A percentile compares a stretch with the other conserved stretches of the same genome.
Conservation (phyloP, 1,140 invertebrate genomes). For the Microplitis demolitor region DNA sequence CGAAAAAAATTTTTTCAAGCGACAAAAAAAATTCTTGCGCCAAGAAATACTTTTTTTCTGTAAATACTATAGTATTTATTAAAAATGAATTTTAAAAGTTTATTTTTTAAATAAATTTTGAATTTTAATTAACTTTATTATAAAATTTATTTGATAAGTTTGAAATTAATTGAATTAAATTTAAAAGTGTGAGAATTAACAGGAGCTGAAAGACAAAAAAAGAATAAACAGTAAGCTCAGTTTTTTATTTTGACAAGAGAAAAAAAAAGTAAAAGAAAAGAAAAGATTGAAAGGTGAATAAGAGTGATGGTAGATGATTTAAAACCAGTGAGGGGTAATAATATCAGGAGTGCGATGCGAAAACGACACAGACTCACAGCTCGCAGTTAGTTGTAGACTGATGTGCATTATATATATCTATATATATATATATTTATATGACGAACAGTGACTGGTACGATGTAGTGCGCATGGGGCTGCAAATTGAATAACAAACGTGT, state of each 20-base stretch:
- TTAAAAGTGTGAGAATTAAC: not conserved
- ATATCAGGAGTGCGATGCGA: not conserved
- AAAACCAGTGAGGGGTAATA: not conserved
- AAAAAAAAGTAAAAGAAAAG: too few species aligned
- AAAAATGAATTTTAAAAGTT: too few species aligned
- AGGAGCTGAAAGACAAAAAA: not conserved
- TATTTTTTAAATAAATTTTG: too few species aligned
- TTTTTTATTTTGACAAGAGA: too few species aligned
- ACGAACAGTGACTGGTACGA: conserved; percentile 32
- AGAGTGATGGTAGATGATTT: not conserved
- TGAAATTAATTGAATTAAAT: not conserved
- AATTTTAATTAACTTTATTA: too few species aligned
- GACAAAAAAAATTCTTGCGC: too few species aligned
- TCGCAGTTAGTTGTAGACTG: not conserved
- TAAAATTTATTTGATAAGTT: not conserved
- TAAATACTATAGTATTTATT: too few species aligned
- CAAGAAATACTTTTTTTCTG: too few species aligned
- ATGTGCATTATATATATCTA: not conserved
- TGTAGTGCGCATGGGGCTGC: conserved; percentile 33
- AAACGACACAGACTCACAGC: not conserved
- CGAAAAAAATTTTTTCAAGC: too few species aligned
- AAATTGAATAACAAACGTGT: conserved; percentile 61
- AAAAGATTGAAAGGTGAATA: too few species aligned
- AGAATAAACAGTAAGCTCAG: too few species aligned
- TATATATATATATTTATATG: not conserved